Evolutionary conservation across 2,888 invertebrate species (phyloP).

Genomic region (Argynnis bischoffii): DNA sequence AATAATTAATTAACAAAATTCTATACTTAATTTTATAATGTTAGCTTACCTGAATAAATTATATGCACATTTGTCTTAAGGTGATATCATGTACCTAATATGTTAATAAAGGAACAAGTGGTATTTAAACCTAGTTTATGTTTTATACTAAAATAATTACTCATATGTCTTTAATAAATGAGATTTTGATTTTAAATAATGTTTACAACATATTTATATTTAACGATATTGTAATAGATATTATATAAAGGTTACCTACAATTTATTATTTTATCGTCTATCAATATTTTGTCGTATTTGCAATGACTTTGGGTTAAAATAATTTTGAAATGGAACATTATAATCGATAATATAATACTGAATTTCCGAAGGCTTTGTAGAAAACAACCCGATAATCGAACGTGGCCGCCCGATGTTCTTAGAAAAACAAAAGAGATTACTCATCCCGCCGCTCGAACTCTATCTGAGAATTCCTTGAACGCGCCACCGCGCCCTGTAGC

Average conservation of each 20-base stretch:
- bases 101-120: neutral
- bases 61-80: neutral
- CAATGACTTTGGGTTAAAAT: no score
- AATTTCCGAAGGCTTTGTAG: slow-evolving; percentile 41
- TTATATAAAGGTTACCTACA: no score
- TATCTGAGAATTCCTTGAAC: slow-evolving; percentile 76
- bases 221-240: no score
- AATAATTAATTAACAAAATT: slow-evolving; percentile 19
- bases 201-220: no score
- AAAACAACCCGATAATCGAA: slow-evolving; percentile 71
- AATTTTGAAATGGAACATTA: neutral
- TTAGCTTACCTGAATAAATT: slow-evolving; percentile 6
- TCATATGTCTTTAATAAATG: no score
- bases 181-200: no score
- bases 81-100: neutral
- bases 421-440: slow-evolving; percentile 82
- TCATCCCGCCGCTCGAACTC: slow-evolving; percentile 78
- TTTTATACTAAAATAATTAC: no score
- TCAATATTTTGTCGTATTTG: no score
- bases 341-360: slow-evolving; percentile 18
- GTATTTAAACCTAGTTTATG: neutral
- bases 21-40: slow-evolving; percentile 15
- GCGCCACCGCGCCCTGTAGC: slow-evolving; percentile 62
- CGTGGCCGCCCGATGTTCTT: slow-evolving; percentile 58
- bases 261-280: no score